Base-by-base conservation (phyloP, 2,797 vertebrate genomes). In the Helostoma temminkii region DNA sequence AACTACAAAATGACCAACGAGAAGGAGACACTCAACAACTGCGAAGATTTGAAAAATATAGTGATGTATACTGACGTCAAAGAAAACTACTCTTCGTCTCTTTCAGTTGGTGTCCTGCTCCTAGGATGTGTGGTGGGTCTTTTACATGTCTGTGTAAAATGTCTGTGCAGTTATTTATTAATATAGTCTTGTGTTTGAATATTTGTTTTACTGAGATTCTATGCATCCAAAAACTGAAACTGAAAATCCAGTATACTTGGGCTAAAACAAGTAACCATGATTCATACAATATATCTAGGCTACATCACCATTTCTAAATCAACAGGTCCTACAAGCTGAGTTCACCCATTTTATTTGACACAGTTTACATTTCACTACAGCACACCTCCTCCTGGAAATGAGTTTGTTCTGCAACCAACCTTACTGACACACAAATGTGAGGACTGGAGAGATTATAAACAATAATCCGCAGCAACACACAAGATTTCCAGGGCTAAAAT, bases 381-480 rank as follows among this genome's bases (percentile, higher is more conserved):
- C 36, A 6, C 18, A 54, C 48, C 46, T 63, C 34, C 4, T 14
- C 21, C 42, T 45, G 26, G 30, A 48, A 56, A 67, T 74, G 24
- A 77, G 24, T 69, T 52, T 49, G 26, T n/a, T 58, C 48, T 64
- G 52, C 34, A 72, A 25, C 49, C 47, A 68, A 67, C 61, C 25
- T 50, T 55, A 46, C 54, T 43, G 59, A 69, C 68, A 71, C 72
- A 75, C 53, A 82, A 68, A 72, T 71, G 57, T 46, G 26, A 43
- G 54, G 34, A 66, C 9, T 53, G 60, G 36, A 22, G 72, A 81
- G 76, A 86, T 86, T 87, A 81, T 66, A 57, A 60, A 73, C 76
- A 81, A 47, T 83, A 82, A 91, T 88, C 84, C 37, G 1, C 62
- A 53, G 63, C 76, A 56, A 41, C 52, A 59, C 54, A 78, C 55